Percentiles rank a stretch among this genome's conserved stretches.
Conservation (phyloP, 2,113 vertebrate species). For the Tamias sibiricus region DNA sequence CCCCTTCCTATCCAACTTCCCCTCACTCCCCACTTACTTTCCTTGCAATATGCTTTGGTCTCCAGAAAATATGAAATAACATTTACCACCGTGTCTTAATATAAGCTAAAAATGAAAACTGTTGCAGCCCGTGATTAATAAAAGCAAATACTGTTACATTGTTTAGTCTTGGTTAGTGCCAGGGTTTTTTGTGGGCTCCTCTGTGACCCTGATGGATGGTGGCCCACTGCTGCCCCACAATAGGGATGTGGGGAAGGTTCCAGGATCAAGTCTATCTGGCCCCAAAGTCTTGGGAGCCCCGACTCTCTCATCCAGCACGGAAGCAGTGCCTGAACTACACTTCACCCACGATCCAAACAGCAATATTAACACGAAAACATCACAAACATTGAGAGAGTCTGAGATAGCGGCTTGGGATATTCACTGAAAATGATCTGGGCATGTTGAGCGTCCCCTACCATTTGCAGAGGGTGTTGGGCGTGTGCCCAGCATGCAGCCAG, state of each 20-base stretch:
- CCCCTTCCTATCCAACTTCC: neutral
- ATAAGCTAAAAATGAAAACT: neutral
- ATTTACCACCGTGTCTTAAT: neutral
- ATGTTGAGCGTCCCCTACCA: neutral
- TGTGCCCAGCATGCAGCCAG: rapidly evolving
- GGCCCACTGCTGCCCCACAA: rapidly evolving
- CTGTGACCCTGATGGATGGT: rapidly evolving
- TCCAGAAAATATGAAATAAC: neutral
- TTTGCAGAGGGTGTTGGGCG: neutral
- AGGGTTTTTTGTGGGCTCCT: neutral
- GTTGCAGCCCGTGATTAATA: neutral
- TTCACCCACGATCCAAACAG: neutral
- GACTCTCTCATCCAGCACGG: rapidly evolving
- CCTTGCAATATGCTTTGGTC: neutral
- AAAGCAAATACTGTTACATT: too few species aligned
- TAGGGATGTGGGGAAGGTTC: neutral
- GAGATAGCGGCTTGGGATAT: neutral
- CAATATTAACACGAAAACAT: neutral
- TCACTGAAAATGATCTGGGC: neutral
- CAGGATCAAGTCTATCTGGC: neutral
- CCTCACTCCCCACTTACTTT: neutral
- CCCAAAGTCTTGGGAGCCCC: neutral
- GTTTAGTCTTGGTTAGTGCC: neutral
- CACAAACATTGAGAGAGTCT: too few species aligned
- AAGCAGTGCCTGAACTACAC: neutral